Base-by-base conservation (phyloP, 2,113 vertebrate species). In the Choloepus hoffmanni region DNA sequence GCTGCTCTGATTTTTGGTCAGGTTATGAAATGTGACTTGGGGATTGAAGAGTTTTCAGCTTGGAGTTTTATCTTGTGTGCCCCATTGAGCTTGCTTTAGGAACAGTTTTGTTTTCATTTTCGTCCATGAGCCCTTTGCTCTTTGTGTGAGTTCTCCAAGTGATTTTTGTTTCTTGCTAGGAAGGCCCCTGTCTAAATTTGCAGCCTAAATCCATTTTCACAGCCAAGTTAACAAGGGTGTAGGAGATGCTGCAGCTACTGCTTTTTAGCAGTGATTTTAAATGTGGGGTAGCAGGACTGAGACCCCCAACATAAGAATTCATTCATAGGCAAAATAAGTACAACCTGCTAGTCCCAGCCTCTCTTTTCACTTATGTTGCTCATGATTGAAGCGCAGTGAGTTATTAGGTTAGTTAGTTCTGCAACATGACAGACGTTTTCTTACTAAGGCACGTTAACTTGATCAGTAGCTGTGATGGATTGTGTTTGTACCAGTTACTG, bases 401-500 rank as follows among this genome's bases (percentile, higher is more conserved):
- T 68, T 82, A 60, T 2, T 68, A 11, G 81, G 6, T 87, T 82
- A 97, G 72, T 89, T 89, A 48, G 36, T 62, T 94, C 48, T 96
- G 60, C 21, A 63, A 12, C 50, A 63, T 73, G 50, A 74, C 60
- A n/a, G 16, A 45, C 53, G 43, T 92, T 96, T 92, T 83, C 95
- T 90, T 68, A 12, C 58, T 93, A 92, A 78, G 81, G 74, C 45
- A 85, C 55, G 62, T 86, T 94, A 89, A 73, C 84, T 81, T 91
- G 43, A 70, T 83, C 55, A 67, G 84, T 93, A 86, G 30, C 55
- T 93, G 5, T 67, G 40, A 82, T 68, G 65, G 77, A 11, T 93
- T 73, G 16, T 83, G 5, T 95, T 89, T 76, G 7, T 94, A 90
- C 86, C 16, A 82, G 7, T 92, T 60, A 83, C 72, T 85, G 45